These are phyloP conservation scores for Esox niger DNA, from an alignment of 2,113 vertebrate genomes.

Conservation along the genomic window DNA sequence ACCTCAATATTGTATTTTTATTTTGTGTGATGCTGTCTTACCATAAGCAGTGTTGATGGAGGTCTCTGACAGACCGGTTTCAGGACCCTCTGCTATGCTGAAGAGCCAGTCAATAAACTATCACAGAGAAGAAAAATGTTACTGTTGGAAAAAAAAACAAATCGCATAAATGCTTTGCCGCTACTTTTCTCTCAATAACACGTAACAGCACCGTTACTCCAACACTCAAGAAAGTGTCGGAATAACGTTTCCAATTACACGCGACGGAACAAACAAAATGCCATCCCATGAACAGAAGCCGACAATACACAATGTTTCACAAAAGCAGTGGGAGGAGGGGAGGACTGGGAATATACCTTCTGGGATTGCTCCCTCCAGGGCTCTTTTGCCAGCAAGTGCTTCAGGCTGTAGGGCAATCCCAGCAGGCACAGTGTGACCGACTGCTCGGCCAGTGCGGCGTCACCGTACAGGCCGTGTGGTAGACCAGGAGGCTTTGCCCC, in stretches of 20 bases:
- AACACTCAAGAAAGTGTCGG: too few species aligned
- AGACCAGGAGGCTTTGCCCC: conserved; percentile 17
- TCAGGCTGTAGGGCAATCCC: conserved; percentile 79
- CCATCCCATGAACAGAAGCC: too few species aligned
- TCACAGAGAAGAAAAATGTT: too few species aligned
- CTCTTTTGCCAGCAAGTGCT: conserved; percentile 82
- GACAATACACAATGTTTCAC: too few species aligned
- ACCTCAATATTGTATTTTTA: too few species aligned
- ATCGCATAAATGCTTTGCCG: too few species aligned
- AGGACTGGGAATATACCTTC: conserved; percentile 71
- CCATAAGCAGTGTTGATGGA: conserved; percentile 79
- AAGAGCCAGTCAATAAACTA: conserved; percentile 95
- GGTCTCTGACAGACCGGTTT: conserved; percentile 69
- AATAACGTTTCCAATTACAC: too few species aligned
- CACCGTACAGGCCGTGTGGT: conserved; percentile 63
- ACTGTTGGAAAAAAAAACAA: too few species aligned
- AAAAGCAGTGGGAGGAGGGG: not conserved
- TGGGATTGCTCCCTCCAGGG: conserved; percentile 86
- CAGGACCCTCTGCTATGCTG: conserved; percentile 78
- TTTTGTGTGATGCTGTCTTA: conserved; percentile 48
- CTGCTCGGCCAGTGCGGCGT: conserved; percentile 51
- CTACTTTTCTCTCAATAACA: too few species aligned
- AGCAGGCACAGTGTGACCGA: conserved; percentile 71
- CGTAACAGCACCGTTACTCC: too few species aligned
- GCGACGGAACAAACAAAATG: not conserved